Evolutionary conservation across 2,888 invertebrate genomes (phyloP).

Genomic region (Ectropis crepuscularia): DNA sequence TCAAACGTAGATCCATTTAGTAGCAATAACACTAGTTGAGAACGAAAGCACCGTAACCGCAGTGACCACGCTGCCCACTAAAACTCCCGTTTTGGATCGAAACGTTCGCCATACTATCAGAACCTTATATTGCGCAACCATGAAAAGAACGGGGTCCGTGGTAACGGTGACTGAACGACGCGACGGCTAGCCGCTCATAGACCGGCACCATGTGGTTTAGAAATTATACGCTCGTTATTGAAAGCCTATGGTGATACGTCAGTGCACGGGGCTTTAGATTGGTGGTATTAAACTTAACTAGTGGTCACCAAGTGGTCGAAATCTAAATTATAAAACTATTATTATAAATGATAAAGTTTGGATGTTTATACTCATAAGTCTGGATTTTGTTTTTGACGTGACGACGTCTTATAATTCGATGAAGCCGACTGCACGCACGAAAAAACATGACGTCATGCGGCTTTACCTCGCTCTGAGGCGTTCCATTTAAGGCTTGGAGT

Average conservation of each 20-base stretch:
- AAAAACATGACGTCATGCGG: no score
- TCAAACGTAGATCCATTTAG: no score
- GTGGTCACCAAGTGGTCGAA: no score
- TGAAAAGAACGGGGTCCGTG: conserved; percentile 39
- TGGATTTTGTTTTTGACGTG: no score
- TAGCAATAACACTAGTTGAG: not conserved
- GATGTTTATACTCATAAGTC: no score
- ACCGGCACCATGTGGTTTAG: conserved; percentile 7
- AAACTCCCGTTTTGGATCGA: conserved; percentile 26
- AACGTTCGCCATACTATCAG: conserved; percentile 13
- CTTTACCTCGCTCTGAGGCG: no score
- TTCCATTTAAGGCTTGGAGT: no score
- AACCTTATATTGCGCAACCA: conserved; percentile 38
- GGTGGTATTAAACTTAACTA: no score
- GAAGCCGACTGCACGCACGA: no score
- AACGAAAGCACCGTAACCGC: not conserved
- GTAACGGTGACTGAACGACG: conserved; percentile 34
- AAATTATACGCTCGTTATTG: conserved; percentile 10
- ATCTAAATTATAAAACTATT: no score
- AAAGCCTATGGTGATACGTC: not conserved
- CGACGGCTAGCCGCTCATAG: conserved; percentile 25
- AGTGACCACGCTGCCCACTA: conserved; percentile 3
- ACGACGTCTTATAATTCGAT: no score
- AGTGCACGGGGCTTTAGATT: not conserved
- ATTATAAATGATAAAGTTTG: no score